A percentile compares a stretch with the other conserved stretches of the same genome.
Conservation (phyloP, 2,113 vertebrate species). For the Microcebus lehilahytsara region DNA sequence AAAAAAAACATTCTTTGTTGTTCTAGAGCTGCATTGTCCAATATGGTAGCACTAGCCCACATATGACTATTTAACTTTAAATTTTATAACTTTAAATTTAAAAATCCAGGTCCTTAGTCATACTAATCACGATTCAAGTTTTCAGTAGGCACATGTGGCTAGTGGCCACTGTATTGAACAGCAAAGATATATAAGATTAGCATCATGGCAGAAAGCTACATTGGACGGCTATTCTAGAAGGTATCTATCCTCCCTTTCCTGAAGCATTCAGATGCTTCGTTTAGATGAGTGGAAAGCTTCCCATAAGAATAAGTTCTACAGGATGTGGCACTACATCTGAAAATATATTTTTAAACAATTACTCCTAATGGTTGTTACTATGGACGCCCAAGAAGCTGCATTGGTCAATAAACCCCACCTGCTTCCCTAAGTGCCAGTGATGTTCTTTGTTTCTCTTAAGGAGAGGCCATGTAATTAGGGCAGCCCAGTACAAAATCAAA, state of each 20-base stretch:
- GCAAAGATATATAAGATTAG: background rate
- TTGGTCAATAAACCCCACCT: background rate
- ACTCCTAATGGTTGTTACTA: background rate
- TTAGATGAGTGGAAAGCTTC: background rate
- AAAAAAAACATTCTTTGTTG: background rate
- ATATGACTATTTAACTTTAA: conserved; percentile 4
- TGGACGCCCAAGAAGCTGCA: background rate
- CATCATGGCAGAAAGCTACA: background rate
- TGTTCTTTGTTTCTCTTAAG: background rate
- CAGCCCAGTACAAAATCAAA: background rate
- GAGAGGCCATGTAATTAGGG: background rate
- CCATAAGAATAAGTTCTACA: background rate
- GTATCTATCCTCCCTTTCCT: background rate
- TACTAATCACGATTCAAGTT: background rate
- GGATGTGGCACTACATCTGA: background rate
- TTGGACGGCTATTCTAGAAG: background rate
- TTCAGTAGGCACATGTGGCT: background rate
- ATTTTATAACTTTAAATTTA: background rate
- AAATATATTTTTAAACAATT: conserved; percentile 29
- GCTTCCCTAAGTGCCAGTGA: background rate
- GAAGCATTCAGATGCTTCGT: background rate
- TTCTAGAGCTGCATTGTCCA: background rate
- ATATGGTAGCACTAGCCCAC: background rate
- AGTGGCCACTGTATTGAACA: background rate
- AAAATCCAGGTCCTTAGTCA: background rate